Evolutionary conservation across 2,113 vertebrate species (phyloP).

Genomic region (Grallaria varia): DNA sequence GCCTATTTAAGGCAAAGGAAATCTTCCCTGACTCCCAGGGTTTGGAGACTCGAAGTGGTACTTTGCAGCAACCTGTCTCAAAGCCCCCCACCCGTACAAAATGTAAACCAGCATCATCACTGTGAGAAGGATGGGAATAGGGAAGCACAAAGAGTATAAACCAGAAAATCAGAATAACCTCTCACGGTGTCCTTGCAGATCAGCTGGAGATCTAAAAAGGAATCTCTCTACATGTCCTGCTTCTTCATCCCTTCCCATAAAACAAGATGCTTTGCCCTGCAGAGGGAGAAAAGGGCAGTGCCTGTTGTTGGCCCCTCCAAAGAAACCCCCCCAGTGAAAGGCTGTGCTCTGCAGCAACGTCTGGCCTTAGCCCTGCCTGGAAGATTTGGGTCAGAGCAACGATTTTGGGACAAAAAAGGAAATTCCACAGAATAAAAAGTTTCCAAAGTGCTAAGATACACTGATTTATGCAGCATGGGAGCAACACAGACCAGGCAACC

Average conservation of each 20-base stretch:
- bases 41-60: neutral
- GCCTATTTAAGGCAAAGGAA: conserved; percentile 40
- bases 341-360: neutral
- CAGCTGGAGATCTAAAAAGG: neutral
- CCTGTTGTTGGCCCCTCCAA: neutral
- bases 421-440: neutral
- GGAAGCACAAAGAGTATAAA: neutral
- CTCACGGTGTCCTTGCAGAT: neutral
- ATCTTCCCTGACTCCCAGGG: neutral
- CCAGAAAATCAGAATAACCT: neutral
- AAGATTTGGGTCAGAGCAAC: neutral
- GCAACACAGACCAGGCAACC: neutral
- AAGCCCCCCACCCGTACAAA: neutral
- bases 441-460: neutral
- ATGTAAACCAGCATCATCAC: neutral
- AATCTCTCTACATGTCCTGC: neutral
- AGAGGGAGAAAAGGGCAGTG: neutral
- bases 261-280: neutral
- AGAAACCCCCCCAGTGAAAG: neutral
- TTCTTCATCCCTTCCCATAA: neutral
- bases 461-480: neutral
- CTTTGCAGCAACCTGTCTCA: neutral
- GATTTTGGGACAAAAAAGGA: neutral
- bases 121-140: neutral
- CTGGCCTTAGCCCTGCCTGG: neutral